Base-by-base conservation (phyloP, 2,113 vertebrate species). In the Brachyistius frenatus region DNA sequence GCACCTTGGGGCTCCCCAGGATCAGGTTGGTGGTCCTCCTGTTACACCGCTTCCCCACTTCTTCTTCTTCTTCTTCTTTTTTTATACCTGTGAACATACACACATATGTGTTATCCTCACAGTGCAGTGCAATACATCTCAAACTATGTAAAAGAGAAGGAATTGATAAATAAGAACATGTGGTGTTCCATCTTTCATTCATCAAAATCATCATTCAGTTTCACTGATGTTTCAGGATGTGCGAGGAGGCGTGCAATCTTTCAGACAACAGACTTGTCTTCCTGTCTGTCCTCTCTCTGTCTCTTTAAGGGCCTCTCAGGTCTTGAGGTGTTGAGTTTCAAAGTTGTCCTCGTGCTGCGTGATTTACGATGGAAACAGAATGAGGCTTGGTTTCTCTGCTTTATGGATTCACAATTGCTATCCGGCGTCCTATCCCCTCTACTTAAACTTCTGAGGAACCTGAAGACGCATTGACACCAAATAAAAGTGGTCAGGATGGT, bases 251-350 rank as follows among this genome's bases (percentile, higher is more conserved):
- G 9, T 41, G 4, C 64, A 54, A 33, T 64, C 53, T 16, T 68
- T 49, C 39, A 65, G 30, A 64, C 46, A 23, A 41, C 0, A 7
- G 54, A 11, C 49, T 9, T 71, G 39, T 70, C 23, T 76, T 63
- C 74, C 2, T 7, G 10, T 71, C 62, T 57, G 65, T 80, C 80
- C 64, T 53, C 67, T 78, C 46, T 62, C 10, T 64, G 74, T 83
- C 66, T 83, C 78, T 81, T 73, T 78, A 73, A 81, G 74, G 66
- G 83, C 80, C 72, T 76, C 69, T 88, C 66, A 63, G 82, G 82
- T 88, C 73, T 76, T n/a, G 5, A 81, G 78, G 89, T 86, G 79
- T 92, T 88, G 81, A 82, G 87, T 93, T 90, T 92, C 90, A 93
- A 87, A 80, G 79, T 86, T 68, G 73, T 85, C 68, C 73, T 70